Evolutionary conservation across 2,888 invertebrate genomes (phyloP).

Genomic region (Pachymerium ferrugineum): DNA sequence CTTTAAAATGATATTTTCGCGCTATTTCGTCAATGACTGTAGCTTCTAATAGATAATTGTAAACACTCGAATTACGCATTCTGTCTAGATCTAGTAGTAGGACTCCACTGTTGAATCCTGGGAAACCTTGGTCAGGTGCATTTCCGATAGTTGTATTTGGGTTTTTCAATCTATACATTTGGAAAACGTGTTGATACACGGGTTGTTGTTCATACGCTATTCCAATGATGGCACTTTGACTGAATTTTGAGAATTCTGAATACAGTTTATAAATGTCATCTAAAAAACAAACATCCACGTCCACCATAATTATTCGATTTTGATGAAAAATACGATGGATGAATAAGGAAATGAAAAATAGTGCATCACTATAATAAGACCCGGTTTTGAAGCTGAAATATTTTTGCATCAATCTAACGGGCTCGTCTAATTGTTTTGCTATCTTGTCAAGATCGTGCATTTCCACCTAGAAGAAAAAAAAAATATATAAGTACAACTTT

Average conservation of each 20-base stretch:
- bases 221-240: conserved; percentile 61
- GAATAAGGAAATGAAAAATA: conserved; percentile 71
- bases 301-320: conserved; percentile 62
- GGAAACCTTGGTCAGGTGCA: conserved; percentile 52
- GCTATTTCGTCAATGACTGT: conserved; percentile 43
- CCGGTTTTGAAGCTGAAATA: conserved; percentile 64
- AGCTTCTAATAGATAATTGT: conserved; percentile 52
- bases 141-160: conserved; percentile 59
- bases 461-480: conserved; percentile 23
- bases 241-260: conserved; percentile 62
- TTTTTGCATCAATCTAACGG: conserved; percentile 62
- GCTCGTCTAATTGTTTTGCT: conserved; percentile 56
- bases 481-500: background rate
- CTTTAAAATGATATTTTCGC: conserved; percentile 50
- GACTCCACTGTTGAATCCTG: conserved; percentile 75
- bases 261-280: conserved; percentile 62
- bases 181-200: conserved; percentile 69
- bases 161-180: conserved; percentile 59
- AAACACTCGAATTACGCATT: conserved; percentile 59
- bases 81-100: conserved; percentile 63
- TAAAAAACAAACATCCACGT: conserved; percentile 70
- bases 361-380: conserved; percentile 69
- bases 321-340: conserved; percentile 62
- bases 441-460: conserved; percentile 55
- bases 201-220: conserved; percentile 68